phyloP scores from a whole-genome alignment of 2,888 invertebrate genomes.

The Pseudococcus jackbeardsleyi region DNA sequence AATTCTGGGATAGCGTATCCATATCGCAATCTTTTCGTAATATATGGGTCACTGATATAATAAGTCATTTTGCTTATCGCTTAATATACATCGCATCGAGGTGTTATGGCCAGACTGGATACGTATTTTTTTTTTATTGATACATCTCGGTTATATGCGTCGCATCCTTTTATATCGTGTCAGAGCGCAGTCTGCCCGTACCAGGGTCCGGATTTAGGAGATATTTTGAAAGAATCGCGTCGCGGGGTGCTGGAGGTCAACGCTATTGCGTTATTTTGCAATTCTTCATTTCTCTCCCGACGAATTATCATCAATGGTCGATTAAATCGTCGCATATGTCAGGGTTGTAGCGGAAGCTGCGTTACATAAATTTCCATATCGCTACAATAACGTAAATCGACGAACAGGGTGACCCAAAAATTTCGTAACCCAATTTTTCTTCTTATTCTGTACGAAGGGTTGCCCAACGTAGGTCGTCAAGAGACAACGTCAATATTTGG shows the following conservation, averaged over 20 bases:
- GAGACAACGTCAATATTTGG: no score
- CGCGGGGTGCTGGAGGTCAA: conserved; percentile 45
- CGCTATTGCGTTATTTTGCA: conserved; percentile 6
- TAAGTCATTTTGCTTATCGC: conserved; percentile 52
- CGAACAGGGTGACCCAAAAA: not conserved
- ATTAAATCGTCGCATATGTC: conserved; percentile 18
- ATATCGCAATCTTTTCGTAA: conserved; percentile 46
- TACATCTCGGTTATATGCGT: conserved; percentile 9
- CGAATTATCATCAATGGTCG: not conserved
- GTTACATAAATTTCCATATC: conserved; percentile 51
- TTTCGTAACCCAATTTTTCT: no score
- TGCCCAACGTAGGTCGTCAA: no score
- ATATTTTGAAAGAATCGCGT: conserved; percentile 15
- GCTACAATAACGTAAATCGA: not conserved
- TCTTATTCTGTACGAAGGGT: no score
- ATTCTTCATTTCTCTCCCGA: not conserved
- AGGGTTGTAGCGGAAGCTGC: conserved; percentile 40
- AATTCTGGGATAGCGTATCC: conserved; percentile 48
- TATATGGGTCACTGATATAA: conserved; percentile 57
- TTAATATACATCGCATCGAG: conserved; percentile 20
- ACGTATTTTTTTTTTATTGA: conserved; percentile 11
- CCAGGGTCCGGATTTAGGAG: not conserved
- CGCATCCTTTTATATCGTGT: not conserved
- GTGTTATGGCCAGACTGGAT: not conserved
- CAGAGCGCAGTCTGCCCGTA: not conserved